Evolutionary conservation across 2,888 invertebrate species (phyloP).

Genomic region (Euphydryas editha): DNA sequence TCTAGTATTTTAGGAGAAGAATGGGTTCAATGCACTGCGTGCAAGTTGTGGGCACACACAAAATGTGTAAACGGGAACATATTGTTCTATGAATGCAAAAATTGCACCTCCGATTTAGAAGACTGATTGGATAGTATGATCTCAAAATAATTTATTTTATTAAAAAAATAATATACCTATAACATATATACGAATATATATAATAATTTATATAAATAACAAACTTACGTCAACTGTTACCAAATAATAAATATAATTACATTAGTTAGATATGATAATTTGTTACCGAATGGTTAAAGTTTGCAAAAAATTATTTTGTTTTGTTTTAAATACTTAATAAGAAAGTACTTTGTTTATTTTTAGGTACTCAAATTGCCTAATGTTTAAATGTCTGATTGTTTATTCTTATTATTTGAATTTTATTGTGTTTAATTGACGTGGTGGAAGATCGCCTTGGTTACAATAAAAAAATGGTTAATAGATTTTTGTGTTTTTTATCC

Average conservation of each 20-base stretch:
- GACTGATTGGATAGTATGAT: conserved; percentile 3
- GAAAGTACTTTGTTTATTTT: neutral
- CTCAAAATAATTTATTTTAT: neutral
- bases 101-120: conserved; percentile 1
- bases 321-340: neutral
- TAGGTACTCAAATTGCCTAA: neutral
- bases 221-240: neutral
- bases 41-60: conserved; percentile 26
- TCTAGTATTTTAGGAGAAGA: conserved; percentile 18
- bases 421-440: neutral
- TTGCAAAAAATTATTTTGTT: neutral
- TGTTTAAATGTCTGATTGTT: neutral
- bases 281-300: neutral
- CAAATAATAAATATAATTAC: conserved; percentile 1
- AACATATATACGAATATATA: too few relatives aligned
- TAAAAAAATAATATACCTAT: neutral
- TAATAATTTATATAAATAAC: too few relatives aligned
- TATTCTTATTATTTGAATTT: neutral
- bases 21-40: conserved; percentile 27
- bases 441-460: neutral
- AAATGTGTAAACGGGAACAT: conserved; percentile 16
- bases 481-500: neutral
- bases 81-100: conserved; percentile 2
- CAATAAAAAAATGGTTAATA: conserved; percentile 1
- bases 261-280: neutral